Base-by-base conservation (phyloP, 2,113 vertebrate species). In the Craseonycteris thonglongyai region DNA sequence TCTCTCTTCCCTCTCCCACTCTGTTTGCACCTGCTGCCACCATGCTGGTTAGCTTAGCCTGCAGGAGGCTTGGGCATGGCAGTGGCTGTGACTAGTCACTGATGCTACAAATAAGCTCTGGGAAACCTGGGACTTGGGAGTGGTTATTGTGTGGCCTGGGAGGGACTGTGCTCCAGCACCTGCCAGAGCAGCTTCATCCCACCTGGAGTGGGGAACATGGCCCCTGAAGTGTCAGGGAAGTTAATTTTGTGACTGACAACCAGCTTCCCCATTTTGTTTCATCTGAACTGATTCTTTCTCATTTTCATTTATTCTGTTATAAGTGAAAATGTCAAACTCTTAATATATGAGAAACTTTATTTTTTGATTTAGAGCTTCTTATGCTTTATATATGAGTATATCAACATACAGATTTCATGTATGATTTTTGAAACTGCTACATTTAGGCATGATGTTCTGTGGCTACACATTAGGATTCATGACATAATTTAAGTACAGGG, bases 321-420 rank as follows among this genome's bases (percentile, higher is more conserved):
- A 83, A 96, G 47, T 63, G 40, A n/a, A 93, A 92, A 63, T 88
- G 59, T 58, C 33, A 45, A 51, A 81, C 30, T 47, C 51, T 87
- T 71, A 72, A 80, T 91, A 95, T 42, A 75, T 35, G 61, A 90
- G 26, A 47, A 78, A 74, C n/a, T 83, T 93, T 91, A 56, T 58
- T 86, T 79, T 95, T 93, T 93, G 1, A 81, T 92, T 80, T 61
- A 85, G 90, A 92, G 65, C 45, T 51, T 58, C 7, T 22, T 56
- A 71, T 26, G 38, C 40, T 91, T 96, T 97, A 80, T 35, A 94
- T 65, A 79, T 66, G 63, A 93, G 40, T 28, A 66, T 85, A 59
- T 90, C 82, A 76, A 24, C 85, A 78, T 96, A 74, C 68, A n/a
- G 49, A 88, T 91, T 88, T 95, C 59, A 92, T 91, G 35, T 91